Evolutionary conservation across 2,113 vertebrate genomes (phyloP), one percentile per base, ranked within the genome.

Genomic region (Danionella cerebrum): DNA sequence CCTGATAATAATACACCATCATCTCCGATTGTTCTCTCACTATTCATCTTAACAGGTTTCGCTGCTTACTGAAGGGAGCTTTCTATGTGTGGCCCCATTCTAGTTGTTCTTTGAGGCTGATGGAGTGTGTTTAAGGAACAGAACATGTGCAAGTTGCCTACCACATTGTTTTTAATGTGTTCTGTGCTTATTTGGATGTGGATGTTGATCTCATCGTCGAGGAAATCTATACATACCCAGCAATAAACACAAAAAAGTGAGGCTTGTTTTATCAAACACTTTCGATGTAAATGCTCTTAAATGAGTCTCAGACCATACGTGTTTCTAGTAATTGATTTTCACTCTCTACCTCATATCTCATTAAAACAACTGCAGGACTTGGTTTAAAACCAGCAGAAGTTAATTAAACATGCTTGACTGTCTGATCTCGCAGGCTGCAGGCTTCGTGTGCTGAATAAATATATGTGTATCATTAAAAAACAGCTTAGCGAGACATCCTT

Each of bases 261-360:
- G 10, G 25, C 14, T 52, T 18, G n/a, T 53, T 14, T 18, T 9
- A n/a, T 19, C 45, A 24, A 27, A 52, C n/a, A 29, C 25, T n/a
- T 14, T 25, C 29, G 53, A 67, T 65, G 71, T 78, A 85, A 80
- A 72, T 79, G 78, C 74, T 18, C 74, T 71, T 62, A 69, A 64
- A 79, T 80, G 55, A 72, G 72, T 78, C 33, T 36, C 16, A 36
- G 4, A n/a, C 19, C 11, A 1, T 22, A 55, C 19, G 3, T 22
- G 33, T 38, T 22, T 11, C 31, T 22, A 10, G 52, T 22, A 55
- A 55, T 38, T 55, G 19, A 55, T 36, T 38, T 55, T 21, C 33
- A 38, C 19, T 69, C 67, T 22, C 48, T 71, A 60, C 31, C 31
- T 55, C 12, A 3, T 33, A 50, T 25, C 47, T 50, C 70, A 66